Conservation (phyloP, 2,113 vertebrate species). For the Falco punctatus region DNA sequence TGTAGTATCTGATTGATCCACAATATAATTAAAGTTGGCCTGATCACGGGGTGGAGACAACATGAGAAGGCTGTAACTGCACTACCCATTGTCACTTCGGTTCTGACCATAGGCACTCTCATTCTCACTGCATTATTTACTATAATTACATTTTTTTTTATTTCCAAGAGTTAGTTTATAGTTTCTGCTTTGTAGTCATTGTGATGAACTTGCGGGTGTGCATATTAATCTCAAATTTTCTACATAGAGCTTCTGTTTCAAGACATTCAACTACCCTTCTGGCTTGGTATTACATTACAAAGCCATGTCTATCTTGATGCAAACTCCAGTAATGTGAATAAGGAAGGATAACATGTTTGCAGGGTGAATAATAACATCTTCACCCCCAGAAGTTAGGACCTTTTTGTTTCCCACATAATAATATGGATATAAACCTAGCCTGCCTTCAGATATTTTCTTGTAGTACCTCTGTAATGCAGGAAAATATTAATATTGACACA, state of each 20-base stretch:
- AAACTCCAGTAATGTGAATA: neutral
- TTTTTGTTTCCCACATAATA: neutral
- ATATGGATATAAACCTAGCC: neutral
- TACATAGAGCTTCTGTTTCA: neutral
- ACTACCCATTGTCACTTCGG: neutral
- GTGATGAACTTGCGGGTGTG: neutral
- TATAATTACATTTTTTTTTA: neutral
- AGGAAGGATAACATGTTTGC: neutral
- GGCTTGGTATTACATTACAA: neutral
- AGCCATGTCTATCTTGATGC: neutral
- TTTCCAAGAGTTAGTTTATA: neutral
- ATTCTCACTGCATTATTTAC: neutral
- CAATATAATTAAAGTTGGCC: neutral
- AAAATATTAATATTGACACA: neutral
- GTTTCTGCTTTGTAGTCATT: neutral
- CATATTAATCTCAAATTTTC: neutral
- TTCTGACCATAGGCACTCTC: neutral
- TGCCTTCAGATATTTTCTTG: neutral
- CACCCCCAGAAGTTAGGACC: neutral
- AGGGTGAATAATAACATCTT: neutral
- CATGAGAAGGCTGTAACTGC: neutral
- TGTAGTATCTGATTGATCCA: neutral
- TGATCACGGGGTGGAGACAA: neutral
- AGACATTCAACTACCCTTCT: neutral
- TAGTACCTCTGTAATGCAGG: neutral